Base-by-base conservation (phyloP, 1,140 invertebrate genomes). In the Psix sp. region DNA sequence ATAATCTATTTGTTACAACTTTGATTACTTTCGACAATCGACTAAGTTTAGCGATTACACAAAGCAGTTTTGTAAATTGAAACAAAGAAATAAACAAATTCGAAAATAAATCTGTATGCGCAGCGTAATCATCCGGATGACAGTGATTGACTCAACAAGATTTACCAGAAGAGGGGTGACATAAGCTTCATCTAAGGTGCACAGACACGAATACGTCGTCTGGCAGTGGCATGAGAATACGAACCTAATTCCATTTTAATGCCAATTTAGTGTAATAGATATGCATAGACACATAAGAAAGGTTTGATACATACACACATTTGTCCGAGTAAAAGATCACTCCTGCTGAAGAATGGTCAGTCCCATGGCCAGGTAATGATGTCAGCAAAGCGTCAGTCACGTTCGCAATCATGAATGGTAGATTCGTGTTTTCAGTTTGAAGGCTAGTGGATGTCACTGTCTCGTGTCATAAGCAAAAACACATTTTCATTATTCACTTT, bases 221-320 rank as follows among this genome's bases (percentile, higher is more conserved):
- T 72, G 65, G 74, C 67, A 46, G 49, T 60, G 49, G 62, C 62
- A 35, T 38, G 60, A 68, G 72, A 79, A 80, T 75, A 60, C 77
- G 77, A 84, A 80, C 77, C 82, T 85, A 84, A 85, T 84, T 84
- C 82, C 77, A 77, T 83, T 83, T 85, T 85, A 85, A 81, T 81
- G 67, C 76, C 81, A 77, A 82, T 85, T 85, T 84, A 84, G 82
- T 77, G 78, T 63, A 46, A 54, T 74, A 63, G 60, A 74, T 68
- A 74, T 68, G 74, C 67, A 62, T 76, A 42, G 72, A 57, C 72
- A 65, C 59, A 68, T 40, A 40, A 35, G 38, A 18, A 11, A 26
- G 17, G 20, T 33, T 31, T 40, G 48, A 54, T 35, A 60, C 33
- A 70, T 11, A 46, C 42, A 36, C 40, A 43, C 40, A 48, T 71